phyloP scores from a whole-genome alignment of 1,140 invertebrate species.

The Drosophila tristis region DNA sequence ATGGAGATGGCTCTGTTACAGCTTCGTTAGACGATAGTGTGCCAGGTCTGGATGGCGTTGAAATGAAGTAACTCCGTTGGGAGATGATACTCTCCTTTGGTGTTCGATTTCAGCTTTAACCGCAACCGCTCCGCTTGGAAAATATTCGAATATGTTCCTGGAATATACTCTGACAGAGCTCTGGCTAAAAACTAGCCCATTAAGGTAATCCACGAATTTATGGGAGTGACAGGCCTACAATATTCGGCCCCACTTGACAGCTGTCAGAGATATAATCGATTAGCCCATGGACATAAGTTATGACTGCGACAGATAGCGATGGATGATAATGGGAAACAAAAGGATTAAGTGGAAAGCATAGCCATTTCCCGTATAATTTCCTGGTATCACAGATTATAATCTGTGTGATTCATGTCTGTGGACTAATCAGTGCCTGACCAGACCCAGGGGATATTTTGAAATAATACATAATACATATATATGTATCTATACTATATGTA shows the following conservation, averaged over 20 bases:
- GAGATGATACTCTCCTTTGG: too few species aligned
- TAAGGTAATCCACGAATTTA: constrained; percentile 42
- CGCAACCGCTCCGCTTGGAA: too few species aligned
- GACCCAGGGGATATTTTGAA: constrained; percentile 12
- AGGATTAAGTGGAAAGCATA: constrained; percentile 23
- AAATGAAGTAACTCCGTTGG: too few species aligned
- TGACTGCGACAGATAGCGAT: constrained; percentile 25
- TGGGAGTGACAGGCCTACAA: constrained; percentile 29
- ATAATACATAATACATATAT: constrained; percentile 20
- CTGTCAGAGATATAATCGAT: constrained; percentile 37
- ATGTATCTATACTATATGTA: too few species aligned
- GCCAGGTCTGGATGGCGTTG: too few species aligned
- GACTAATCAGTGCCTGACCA: constrained; percentile 17
- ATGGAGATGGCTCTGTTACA: too few species aligned
- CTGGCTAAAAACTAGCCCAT: constrained; percentile 21
- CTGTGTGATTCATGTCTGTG: constrained; percentile 14
- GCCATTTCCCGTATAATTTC: constrained; percentile 33
- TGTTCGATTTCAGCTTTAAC: neutral
- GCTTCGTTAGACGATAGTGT: too few species aligned
- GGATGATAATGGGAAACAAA: constrained; percentile 27
- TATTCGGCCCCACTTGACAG: constrained; percentile 33
- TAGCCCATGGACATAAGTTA: constrained; percentile 22
- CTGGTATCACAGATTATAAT: constrained; percentile 33
- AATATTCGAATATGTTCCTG: neutral
- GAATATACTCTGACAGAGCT: neutral